These are phyloP conservation scores for Oreochromis mossambicus DNA, from an alignment of 2,797 vertebrate genomes.

Conservation along the genomic window DNA sequence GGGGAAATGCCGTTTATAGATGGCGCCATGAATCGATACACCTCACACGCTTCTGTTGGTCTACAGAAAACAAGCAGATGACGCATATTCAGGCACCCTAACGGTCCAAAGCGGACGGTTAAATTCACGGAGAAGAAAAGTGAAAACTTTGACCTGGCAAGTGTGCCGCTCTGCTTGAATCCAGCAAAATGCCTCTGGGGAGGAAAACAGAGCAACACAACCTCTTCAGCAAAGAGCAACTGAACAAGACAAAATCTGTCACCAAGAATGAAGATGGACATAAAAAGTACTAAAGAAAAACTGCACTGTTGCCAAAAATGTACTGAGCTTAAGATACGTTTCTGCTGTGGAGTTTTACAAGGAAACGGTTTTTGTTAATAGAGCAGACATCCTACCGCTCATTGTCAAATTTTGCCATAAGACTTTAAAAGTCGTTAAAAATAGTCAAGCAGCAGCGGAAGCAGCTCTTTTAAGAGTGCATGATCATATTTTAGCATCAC, in stretches of 20 bases:
- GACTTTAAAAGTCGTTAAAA: neutral
- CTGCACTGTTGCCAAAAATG: neutral
- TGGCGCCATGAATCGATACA: neutral
- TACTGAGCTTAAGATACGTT: neutral
- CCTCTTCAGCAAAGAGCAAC: neutral
- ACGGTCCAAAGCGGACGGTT: accelerated
- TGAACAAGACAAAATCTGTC: neutral
- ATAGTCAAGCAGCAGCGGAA: neutral
- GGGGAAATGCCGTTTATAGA: neutral
- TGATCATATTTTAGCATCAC: neutral
- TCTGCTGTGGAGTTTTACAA: neutral
- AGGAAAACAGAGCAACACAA: neutral
- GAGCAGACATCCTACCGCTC: neutral
- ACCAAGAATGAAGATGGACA: neutral
- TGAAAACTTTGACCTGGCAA: neutral
- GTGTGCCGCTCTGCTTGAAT: neutral
- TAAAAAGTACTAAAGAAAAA: neutral
- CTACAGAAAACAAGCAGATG: neutral
- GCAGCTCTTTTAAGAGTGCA: neutral
- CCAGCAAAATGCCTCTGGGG: neutral
- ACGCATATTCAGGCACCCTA: neutral
- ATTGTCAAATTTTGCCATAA: neutral
- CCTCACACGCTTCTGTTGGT: neutral
- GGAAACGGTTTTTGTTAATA: neutral
- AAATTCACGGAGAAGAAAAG: neutral